phyloP scores from a whole-genome alignment of 2,113 vertebrate genomes.

The Actenoides lindsayi region DNA sequence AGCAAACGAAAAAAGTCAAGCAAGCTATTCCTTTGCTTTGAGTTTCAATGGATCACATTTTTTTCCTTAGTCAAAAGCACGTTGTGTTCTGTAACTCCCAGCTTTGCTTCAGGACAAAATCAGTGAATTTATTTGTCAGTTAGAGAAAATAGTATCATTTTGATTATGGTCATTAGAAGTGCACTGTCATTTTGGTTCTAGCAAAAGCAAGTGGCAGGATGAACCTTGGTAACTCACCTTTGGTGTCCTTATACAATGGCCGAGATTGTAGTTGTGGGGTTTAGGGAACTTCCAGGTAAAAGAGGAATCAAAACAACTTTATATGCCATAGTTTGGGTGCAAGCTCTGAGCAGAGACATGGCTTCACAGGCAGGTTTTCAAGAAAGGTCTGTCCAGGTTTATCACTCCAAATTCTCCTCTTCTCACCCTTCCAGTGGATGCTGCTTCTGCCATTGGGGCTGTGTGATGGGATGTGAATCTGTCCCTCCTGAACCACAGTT shows the following conservation, averaged over 20 bases:
- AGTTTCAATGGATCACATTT: neutral
- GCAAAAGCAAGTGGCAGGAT: neutral
- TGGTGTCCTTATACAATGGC: neutral
- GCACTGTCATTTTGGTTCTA: neutral
- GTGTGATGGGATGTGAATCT: neutral
- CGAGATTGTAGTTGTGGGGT: neutral
- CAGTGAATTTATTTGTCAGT: neutral
- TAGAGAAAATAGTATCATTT: neutral
- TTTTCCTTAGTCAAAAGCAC: neutral
- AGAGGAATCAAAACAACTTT: neutral
- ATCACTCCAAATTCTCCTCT: neutral
- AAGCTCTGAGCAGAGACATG: neutral
- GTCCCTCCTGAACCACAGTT: neutral
- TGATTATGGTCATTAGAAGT: neutral
- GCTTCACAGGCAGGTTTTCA: neutral
- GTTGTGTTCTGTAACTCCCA: neutral
- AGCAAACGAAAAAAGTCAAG: neutral
- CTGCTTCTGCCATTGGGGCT: neutral
- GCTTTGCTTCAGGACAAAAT: neutral
- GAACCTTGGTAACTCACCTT: neutral
- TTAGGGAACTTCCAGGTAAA: neutral
- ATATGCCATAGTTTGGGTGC: neutral
- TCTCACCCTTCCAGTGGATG: neutral
- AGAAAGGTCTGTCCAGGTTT: neutral
- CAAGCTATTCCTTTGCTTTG: neutral